phyloP scores from a whole-genome alignment of 2,113 vertebrate genomes.

The Tupaia chinensis region DNA sequence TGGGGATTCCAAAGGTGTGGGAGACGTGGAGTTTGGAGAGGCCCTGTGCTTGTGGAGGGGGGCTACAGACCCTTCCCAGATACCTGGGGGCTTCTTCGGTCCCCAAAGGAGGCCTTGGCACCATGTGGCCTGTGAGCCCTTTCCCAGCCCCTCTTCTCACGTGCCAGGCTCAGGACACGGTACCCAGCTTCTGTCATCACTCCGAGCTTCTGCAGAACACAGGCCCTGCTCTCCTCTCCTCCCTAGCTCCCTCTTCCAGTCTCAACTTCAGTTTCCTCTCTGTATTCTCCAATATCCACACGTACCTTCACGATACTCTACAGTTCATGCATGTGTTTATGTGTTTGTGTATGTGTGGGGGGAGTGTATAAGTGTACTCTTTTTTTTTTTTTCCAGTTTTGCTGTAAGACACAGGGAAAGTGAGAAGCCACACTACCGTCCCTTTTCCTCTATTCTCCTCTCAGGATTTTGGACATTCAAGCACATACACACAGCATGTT shows the following conservation, averaged over 20 bases:
- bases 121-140: not conserved
- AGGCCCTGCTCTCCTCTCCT: not conserved
- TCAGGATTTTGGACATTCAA: too few relatives aligned
- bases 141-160: not conserved
- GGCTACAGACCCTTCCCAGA: not conserved
- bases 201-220: not conserved
- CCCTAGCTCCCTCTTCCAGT: not conserved
- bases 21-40: not conserved
- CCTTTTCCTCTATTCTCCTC: too few relatives aligned
- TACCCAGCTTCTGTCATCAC: not conserved
- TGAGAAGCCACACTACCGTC: too few relatives aligned
- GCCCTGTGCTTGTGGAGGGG: not conserved
- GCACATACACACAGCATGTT: too few relatives aligned
- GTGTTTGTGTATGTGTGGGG: not conserved
- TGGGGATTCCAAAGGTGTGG: not conserved
- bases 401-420: too few relatives aligned
- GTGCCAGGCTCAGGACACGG: not conserved
- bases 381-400: too few relatives aligned
- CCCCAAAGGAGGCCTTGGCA: not conserved
- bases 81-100: not conserved
- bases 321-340: not conserved
- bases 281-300: not conserved
- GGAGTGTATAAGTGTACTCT: too few relatives aligned
- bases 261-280: not conserved
- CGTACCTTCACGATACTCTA: not conserved